Conservation (phyloP, 2,113 vertebrate species). For the Clarias gariepinus region DNA sequence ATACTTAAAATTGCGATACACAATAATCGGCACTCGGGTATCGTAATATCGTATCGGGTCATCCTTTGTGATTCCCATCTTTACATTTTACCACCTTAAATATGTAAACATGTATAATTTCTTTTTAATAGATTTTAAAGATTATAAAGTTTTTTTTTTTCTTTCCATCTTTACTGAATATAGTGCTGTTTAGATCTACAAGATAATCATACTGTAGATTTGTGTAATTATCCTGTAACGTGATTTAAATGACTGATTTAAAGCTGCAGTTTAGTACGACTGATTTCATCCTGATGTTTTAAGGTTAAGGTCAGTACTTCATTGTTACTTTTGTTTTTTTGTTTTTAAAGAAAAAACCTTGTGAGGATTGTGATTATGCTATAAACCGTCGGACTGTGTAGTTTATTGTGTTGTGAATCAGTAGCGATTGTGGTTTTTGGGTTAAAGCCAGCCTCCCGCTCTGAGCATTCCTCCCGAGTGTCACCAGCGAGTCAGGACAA, state of each 20-base stretch:
- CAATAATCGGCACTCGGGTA: too few relatives aligned
- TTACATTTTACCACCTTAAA: too few relatives aligned
- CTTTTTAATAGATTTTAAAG: too few relatives aligned
- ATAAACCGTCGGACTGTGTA: neutral
- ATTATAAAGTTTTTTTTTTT: too few relatives aligned
- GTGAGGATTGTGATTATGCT: too few relatives aligned
- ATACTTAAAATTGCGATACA: too few relatives aligned
- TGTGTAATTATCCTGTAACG: neutral
- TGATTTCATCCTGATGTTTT: neutral
- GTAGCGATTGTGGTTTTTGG: neutral
- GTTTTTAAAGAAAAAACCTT: too few relatives aligned
- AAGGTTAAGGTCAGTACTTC: too few relatives aligned
- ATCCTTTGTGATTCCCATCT: too few relatives aligned
- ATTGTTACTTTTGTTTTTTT: too few relatives aligned
- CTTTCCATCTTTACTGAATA: neutral
- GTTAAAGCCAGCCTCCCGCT: neutral
- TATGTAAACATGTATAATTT: too few relatives aligned
- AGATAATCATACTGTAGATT: neutral
- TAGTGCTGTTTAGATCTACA: neutral
- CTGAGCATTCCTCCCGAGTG: constrained; percentile 19
- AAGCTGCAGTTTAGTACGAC: neutral
- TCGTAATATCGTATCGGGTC: too few relatives aligned
- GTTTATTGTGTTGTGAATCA: neutral
- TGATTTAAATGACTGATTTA: neutral
- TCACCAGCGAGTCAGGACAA: constrained; percentile 31